Conservation (phyloP, 1,140 invertebrate species). For the Drosophila repletoides region DNA sequence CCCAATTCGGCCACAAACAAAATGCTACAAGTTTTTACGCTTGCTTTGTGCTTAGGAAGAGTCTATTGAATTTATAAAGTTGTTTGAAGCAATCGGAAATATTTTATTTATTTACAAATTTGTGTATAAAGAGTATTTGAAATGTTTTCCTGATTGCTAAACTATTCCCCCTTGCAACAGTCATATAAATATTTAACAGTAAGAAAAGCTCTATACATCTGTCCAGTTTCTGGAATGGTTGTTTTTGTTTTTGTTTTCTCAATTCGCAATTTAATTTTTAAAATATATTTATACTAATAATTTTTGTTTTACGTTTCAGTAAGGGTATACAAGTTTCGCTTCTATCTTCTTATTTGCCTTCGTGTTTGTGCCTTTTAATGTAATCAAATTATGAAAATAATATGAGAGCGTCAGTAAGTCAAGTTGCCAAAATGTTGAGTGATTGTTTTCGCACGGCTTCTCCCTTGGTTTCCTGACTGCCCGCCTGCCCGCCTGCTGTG, state of each 20-base stretch:
- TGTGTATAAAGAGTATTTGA: no score
- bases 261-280: no score
- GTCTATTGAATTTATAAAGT: neutral
- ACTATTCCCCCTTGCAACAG: no score
- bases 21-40: constrained; percentile 34
- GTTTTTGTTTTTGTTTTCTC: neutral
- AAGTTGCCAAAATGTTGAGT: constrained; percentile 76
- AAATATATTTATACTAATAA: neutral
- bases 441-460: constrained; percentile 68
- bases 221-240: neutral
- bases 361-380: constrained; percentile 64
- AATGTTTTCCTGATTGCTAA: no score
- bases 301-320: neutral
- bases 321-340: constrained; percentile 31
- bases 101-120: no score
- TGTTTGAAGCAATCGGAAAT: neutral
- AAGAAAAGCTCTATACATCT: no score
- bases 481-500: constrained; percentile 39
- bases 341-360: neutral
- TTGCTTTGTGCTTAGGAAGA: neutral
- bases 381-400: constrained; percentile 80
- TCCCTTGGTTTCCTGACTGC: constrained; percentile 1
- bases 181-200: no score
- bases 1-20: constrained; percentile 51
- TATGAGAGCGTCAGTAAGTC: constrained; percentile 66